Conservation (phyloP, 2,888 invertebrate species). For the Morinoia aosen region DNA sequence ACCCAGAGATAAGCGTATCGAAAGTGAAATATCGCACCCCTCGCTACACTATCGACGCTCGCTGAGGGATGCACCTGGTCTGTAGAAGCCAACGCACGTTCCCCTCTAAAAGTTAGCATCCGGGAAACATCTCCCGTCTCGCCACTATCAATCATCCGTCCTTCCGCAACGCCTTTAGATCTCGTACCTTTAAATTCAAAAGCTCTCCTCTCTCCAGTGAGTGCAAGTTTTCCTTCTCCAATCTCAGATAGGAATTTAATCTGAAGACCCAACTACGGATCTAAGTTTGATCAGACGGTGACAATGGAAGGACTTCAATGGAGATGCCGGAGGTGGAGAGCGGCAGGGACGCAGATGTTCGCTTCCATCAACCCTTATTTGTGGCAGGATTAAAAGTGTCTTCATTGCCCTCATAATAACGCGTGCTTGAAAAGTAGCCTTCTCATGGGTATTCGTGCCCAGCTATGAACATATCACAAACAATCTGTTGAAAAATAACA, state of each 20-base stretch:
- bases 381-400: background rate
- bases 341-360: background rate
- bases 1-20: background rate
- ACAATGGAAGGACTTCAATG: conserved; percentile 31
- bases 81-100: background rate
- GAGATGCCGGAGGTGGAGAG: background rate
- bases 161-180: background rate
- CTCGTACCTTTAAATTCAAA: conserved; percentile 10
- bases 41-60: background rate
- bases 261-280: conserved; percentile 13
- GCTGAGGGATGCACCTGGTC: background rate
- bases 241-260: conserved; percentile 33
- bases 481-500: background rate
- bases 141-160: conserved; percentile 12
- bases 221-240: background rate
- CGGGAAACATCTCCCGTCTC: background rate
- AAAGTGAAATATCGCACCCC: background rate
- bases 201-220: background rate
- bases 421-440: background rate
- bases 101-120: background rate
- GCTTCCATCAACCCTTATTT: background rate
- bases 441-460: background rate
- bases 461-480: background rate
- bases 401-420: background rate
- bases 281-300: conserved; percentile 43